Evolutionary conservation across 2,888 invertebrate genomes (phyloP), one percentile per base, ranked within the genome.

Genomic region (Tyria jacobaeae): DNA sequence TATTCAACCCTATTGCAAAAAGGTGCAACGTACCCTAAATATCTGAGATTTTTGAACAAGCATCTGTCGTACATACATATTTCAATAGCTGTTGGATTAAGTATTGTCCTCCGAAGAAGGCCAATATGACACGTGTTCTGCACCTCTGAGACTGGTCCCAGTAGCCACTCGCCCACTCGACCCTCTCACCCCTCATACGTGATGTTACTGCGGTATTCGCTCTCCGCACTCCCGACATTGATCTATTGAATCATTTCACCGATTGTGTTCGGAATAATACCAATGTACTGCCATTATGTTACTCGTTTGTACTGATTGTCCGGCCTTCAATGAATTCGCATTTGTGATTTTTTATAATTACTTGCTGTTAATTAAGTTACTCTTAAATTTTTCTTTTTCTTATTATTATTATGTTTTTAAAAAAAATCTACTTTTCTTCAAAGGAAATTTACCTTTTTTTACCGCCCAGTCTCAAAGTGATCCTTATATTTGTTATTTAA

Each of bases 231-330:
- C 70, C 70, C 70, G 75, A 78, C 81, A 82, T 82, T 83, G 83
- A 85, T 85, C 80, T 83, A 85, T 85, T 81, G 83, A 81, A 82
- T 85, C 83, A 86, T 84, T 84, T 73, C 79, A 73, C 68, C 79
- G 78, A 85, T 85, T 87, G 84, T 86, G 74, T 76, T 69, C 67
- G 56, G 71, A 74, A 77, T 76, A 78, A 71, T 70, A 73, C 75
- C 71, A n/a, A 60, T 66, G 60, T 64, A 68, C 57, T 47, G 55
- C 53, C 60, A 61, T 73, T 71, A 75, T 75, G 58, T 62, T 41
- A 53, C 66, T 71, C 65, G 60, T 76, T 75, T 79, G 68, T 69
- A 64, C 68, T 66, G 71, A 79, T 80, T 81, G 73, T 79, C 47
- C 49, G 31, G 27, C 57, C 52, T 39, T 61, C 59, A 61, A 58